Base-by-base conservation (phyloP, 2,113 vertebrate species). In the Centropristis striata region DNA sequence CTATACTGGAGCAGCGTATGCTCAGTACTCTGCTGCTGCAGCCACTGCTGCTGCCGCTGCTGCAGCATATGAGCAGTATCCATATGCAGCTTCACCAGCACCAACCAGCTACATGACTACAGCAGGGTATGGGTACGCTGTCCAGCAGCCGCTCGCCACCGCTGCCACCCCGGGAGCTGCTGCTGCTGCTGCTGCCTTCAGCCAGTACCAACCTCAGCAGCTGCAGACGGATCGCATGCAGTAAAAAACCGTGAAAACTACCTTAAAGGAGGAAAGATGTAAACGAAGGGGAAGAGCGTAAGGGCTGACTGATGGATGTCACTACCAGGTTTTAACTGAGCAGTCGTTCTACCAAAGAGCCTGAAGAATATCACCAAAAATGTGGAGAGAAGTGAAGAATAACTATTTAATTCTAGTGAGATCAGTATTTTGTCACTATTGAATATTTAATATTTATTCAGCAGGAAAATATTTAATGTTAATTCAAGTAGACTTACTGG, bases 191-290 rank as follows among this genome's bases (percentile, higher is more conserved):
- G 96, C 96, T 0, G 97, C 97, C 2, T 98, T 97, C 6, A 96
- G 96, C 85, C 98, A 98, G 88, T 98, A 98, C 83, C 98, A 98
- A 78, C 97, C 97, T 37, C 98, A 97, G 90, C 96, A 98, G 94
- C 96, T 98, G 90, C 97, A 97, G 86, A 94, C 98, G 12, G 98
- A 99, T 87, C 96, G 96, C 77, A 97, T 99, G 96, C 97, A 98
- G 83, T 94, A 75, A 87, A 75, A 87, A 85, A 66, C 18, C 10
- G 32, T n/a, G 16, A 66, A 71, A 69, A 73, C 27, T 60, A 50
- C 36, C 54, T 78, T 73, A 18, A n/a, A 69, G 42, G 53, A 57
- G 23, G 23, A 57, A 60, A 57, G n/a, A n/a, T n/a, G 50, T 42
- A 53, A 32, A 28, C 36, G 74, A 47, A 54, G 50, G 20, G 12